Evolutionary conservation across 2,113 vertebrate genomes (phyloP).

Genomic region (Nyctibius bracteatus): DNA sequence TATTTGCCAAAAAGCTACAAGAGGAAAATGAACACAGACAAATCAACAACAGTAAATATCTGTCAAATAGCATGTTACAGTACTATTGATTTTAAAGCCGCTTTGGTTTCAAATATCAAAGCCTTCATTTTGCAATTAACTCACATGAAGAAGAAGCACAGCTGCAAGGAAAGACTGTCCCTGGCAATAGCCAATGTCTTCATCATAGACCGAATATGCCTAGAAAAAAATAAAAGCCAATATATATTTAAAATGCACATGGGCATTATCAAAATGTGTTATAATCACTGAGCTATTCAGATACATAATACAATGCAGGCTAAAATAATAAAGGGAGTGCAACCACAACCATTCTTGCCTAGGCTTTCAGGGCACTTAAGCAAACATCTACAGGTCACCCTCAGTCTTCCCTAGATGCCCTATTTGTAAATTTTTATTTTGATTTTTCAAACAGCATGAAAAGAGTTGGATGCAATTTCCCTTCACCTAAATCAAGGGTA

Average conservation of each 20-base stretch:
- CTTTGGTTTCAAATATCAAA: neutral
- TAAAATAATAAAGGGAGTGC: neutral
- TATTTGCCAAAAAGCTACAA: neutral
- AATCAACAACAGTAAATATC: slow-evolving; percentile 10
- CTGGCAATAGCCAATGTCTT: slow-evolving; percentile 98
- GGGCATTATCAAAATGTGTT: neutral
- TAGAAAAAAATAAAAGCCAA: slow-evolving; percentile 49
- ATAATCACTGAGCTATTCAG: neutral
- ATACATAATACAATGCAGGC: neutral
- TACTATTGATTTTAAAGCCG: neutral
- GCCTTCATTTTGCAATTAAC: slow-evolving; percentile 66
- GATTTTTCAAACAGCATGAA: neutral
- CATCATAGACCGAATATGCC: slow-evolving; percentile 98
- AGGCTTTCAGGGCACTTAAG: neutral
- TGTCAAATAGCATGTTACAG: neutral
- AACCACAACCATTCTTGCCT: neutral
- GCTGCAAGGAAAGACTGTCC: slow-evolving; percentile 97
- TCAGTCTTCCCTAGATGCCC: neutral
- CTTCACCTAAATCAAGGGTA: neutral
- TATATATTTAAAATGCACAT: neutral
- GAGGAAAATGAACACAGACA: slow-evolving; percentile 16
- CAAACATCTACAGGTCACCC: neutral
- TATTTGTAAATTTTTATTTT: neutral
- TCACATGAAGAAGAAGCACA: slow-evolving; percentile 94
- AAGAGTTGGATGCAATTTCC: neutral